Base-by-base conservation (phyloP, 2,113 vertebrate species). In the Calyptommatus sinebrachiatus region DNA sequence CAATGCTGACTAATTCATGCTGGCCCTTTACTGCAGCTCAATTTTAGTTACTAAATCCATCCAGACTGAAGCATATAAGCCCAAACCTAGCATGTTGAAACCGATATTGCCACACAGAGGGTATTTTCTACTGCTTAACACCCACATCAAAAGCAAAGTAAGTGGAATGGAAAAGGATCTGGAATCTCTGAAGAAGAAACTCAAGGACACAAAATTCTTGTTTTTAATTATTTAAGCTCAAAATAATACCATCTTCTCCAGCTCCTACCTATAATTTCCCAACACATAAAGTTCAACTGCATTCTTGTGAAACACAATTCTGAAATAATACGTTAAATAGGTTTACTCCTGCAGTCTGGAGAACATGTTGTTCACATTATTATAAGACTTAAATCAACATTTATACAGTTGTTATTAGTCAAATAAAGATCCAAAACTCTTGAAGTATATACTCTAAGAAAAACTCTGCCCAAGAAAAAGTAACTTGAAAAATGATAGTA, bases 381-480 rank as follows among this genome's bases (percentile, higher is more conserved):
- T 81, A 57, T 77, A 63, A 82, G 79, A 87, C 10, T 4, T 83
- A 77, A 8, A 80, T 29, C 84, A 89, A 89, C 7, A 87, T 83
- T 45, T 68, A 80, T 11, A 85, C 5, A 76, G 8, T 71, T 48
- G 26, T 60, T 86, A 22, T 70, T 63, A 70, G 45, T 53, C 61
- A 82, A 71, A 21, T 71, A 20, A 31, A 61, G 31, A 41, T 41
- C 31, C 24, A 87, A 76, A 88, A 87, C 29, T 46, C 31, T 77
- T 41, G 62, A 79, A 83, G 26, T 83, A 70, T 66, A 76, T 35
- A 57, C 6, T 72, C 73, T 83, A n/a, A 60, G 12, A 31, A 72
- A 82, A 82, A 71, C 65, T 29, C 71, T 77, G 5, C 12, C 77
- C 41, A 14, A 14, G 46, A 28, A 57, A 57, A 18, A 67, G 31